Evolutionary conservation across 2,113 vertebrate genomes (phyloP).

Genomic region (Gopherus flavomarginatus): DNA sequence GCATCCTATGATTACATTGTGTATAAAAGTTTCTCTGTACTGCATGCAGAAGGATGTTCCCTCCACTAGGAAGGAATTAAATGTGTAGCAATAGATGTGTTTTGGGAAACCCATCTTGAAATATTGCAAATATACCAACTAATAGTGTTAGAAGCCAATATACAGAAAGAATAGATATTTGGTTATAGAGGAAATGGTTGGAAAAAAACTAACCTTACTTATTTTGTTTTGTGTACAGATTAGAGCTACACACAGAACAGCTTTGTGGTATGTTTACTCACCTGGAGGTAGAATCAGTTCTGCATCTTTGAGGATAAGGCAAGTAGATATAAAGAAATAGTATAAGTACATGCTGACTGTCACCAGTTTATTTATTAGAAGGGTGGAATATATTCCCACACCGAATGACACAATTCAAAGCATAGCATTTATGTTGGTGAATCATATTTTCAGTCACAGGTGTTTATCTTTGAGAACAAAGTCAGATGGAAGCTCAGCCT

Average conservation of each 20-base stretch:
- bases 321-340: neutral
- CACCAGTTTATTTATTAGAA: neutral
- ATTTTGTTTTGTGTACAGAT: neutral
- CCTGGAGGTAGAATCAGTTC: neutral
- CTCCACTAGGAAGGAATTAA: neutral
- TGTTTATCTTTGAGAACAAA: neutral
- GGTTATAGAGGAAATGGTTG: neutral
- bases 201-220: neutral
- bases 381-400: neutral
- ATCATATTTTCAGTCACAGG: neutral
- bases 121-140: neutral
- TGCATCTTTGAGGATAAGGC: neutral
- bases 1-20: accelerated
- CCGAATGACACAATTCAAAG: neutral
- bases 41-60: neutral
- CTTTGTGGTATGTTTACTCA: neutral
- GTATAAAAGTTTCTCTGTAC: neutral
- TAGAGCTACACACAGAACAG: neutral
- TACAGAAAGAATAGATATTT: neutral
- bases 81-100: neutral
- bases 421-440: neutral
- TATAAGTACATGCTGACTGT: neutral
- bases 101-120: neutral
- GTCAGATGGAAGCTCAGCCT: neutral
- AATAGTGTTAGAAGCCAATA: neutral